These are phyloP conservation scores for Masnerella sp. DNA, from an alignment of 2,888 invertebrate genomes.

Conservation along the genomic window DNA sequence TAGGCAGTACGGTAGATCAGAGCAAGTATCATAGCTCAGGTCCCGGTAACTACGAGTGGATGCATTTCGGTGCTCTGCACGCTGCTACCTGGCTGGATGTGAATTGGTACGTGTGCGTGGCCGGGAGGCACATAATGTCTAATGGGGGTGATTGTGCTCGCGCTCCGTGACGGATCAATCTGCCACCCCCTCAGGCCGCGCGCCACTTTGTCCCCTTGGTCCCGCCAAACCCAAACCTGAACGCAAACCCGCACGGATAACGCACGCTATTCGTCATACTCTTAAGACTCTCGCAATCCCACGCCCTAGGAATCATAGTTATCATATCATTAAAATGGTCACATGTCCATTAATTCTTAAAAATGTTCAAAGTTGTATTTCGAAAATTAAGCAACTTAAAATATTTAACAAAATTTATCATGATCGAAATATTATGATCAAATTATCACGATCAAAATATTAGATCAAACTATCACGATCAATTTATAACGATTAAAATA, in stretches of 20 bases:
- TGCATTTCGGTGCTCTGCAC: constrained; percentile 70
- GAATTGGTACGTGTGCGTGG: constrained; percentile 64
- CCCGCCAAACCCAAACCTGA: constrained; percentile 68
- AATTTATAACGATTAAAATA: too few relatives aligned
- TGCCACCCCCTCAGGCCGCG: constrained; percentile 71
- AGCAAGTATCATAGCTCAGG: constrained; percentile 73
- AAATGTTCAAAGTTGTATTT: too few relatives aligned
- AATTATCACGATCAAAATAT: too few relatives aligned
- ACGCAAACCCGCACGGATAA: constrained; percentile 72
- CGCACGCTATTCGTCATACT: constrained; percentile 73
- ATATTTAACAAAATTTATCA: too few relatives aligned
- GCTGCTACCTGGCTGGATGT: constrained; percentile 60
- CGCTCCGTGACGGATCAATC: constrained; percentile 77
- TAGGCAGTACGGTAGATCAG: constrained; percentile 69
- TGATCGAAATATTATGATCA: too few relatives aligned
- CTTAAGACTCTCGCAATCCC: constrained; percentile 56
- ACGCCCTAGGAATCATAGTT: constrained; percentile 36
- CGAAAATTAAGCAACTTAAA: too few relatives aligned
- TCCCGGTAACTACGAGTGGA: constrained; percentile 64
- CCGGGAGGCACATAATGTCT: constrained; percentile 76
- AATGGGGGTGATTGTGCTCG: constrained; percentile 78
- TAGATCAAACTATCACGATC: too few relatives aligned
- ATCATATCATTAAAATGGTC: constrained; percentile 9
- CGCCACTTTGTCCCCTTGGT: constrained; percentile 64
- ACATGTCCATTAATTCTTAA: constrained; percentile 1